Evolutionary conservation across 2,888 invertebrate species (phyloP).

Genomic region (Carabus problematicus): DNA sequence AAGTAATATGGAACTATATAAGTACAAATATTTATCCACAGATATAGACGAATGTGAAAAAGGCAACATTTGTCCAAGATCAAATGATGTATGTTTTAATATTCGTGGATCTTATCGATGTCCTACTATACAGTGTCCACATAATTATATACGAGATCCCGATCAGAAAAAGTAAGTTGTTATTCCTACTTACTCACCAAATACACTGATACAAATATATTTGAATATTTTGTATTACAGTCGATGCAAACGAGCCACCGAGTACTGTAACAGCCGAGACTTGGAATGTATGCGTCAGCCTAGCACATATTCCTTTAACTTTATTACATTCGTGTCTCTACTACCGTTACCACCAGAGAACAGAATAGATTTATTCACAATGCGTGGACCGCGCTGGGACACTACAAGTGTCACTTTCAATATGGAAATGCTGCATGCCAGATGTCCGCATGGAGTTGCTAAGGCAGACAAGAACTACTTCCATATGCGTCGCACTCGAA

Average conservation of each 20-base stretch:
- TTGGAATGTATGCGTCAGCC: constrained; percentile 79
- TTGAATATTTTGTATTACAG: constrained; percentile 62
- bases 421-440: constrained; percentile 71
- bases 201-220: background rate
- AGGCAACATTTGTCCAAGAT: constrained; percentile 62
- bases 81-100: constrained; percentile 86
- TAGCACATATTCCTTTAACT: constrained; percentile 89
- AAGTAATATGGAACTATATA: background rate
- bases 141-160: constrained; percentile 80
- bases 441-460: constrained; percentile 67
- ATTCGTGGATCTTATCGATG: constrained; percentile 89
- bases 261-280: constrained; percentile 76
- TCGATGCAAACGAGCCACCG: constrained; percentile 78
- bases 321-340: constrained; percentile 89
- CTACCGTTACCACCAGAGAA: constrained; percentile 71
- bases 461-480: constrained; percentile 57
- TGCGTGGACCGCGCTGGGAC: constrained; percentile 80
- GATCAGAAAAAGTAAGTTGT: constrained; percentile 79
- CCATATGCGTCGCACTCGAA: constrained; percentile 56
- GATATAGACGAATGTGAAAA: constrained; percentile 77
- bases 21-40: constrained; percentile 50
- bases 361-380: constrained; percentile 82
- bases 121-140: constrained; percentile 83
- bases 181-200: background rate
- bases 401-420: constrained; percentile 77